Conservation (phyloP, 2,113 vertebrate species). For the Sylvietta virens region DNA sequence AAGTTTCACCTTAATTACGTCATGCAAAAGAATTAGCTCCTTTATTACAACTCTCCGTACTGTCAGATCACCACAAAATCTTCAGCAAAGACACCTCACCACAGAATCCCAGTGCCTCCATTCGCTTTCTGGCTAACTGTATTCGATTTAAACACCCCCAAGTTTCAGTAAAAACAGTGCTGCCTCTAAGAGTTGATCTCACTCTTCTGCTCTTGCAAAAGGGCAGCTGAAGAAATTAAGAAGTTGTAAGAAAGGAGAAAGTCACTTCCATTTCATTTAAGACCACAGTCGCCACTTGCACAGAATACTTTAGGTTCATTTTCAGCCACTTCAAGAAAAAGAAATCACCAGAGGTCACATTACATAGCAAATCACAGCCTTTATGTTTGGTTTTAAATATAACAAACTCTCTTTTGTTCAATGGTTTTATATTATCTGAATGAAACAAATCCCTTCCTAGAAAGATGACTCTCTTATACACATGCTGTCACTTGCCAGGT, state of each 20-base stretch:
- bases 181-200: background rate
- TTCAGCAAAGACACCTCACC: background rate
- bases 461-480: background rate
- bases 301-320: background rate
- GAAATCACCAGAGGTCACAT: background rate
- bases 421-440: background rate
- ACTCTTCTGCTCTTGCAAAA: background rate
- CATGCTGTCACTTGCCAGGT: background rate
- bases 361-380: background rate
- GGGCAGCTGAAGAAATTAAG: background rate
- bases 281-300: background rate
- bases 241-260: background rate
- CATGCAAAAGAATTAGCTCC: background rate
- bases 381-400: background rate
- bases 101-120: background rate
- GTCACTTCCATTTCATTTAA: background rate
- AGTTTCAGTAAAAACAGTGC: background rate
- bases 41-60: background rate
- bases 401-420: background rate
- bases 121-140: background rate
- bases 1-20: background rate
- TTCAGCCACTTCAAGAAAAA: background rate
- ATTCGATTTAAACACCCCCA: background rate
- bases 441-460: background rate
- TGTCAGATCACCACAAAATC: background rate